A percentile compares a stretch with the other conserved stretches of the same genome.
Conservation (phyloP, 2,113 vertebrate genomes). For the Neopipo cinnamomea region DNA sequence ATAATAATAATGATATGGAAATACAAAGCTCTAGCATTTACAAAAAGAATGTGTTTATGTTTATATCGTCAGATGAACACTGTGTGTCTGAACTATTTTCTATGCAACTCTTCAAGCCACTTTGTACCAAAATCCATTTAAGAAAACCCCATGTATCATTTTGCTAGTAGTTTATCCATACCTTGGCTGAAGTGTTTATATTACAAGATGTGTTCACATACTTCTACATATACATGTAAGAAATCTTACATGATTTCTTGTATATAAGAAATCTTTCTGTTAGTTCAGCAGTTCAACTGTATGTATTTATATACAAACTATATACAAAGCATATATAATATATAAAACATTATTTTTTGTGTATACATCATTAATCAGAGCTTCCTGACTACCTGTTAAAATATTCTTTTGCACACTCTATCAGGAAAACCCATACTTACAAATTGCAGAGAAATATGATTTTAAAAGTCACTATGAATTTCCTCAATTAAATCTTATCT, state of each 20-base stretch:
- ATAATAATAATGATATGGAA: background rate
- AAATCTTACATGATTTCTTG: background rate
- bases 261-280: background rate
- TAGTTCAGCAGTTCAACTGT: background rate
- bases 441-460: background rate
- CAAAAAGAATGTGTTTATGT: background rate
- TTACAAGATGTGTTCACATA: background rate
- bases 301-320: background rate
- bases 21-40: background rate
- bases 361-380: background rate
- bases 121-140: background rate
- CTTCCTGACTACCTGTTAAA: background rate
- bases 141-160: background rate
- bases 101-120: background rate
- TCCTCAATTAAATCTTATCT: background rate
- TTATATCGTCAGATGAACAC: background rate
- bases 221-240: background rate
- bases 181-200: background rate
- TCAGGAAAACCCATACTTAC: background rate
- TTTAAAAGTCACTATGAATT: background rate
- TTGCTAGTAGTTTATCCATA: background rate
- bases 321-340: background rate
- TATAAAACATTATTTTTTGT: background rate
- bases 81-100: background rate
- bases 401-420: background rate